Base-by-base conservation (phyloP, 2,113 vertebrate species). In the Aptenodytes forsteri region DNA sequence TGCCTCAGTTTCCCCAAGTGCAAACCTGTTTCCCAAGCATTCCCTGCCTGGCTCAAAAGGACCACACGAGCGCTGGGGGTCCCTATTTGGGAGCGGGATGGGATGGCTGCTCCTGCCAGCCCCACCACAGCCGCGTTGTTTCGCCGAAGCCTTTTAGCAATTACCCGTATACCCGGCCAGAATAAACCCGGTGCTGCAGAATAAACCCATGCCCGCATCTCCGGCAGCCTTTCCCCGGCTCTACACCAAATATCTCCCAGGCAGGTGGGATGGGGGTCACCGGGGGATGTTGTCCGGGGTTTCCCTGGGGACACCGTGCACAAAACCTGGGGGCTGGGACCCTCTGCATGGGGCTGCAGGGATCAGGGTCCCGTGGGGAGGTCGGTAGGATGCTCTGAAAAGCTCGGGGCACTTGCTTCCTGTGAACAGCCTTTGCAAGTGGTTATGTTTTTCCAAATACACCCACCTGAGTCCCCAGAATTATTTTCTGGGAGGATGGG, bases 21-120 rank as follows among this genome's bases (percentile, higher is more conserved):
- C 38, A 82, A 88, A 36, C 21, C 25, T 3, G 2, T 19, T 77
- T 64, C 54, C 64, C 25, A 47, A 47, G 55, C 30, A 2, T 71
- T 46, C 23, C 22, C 52, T 49, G 27, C 38, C 50, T 30, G 26
- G 38, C 19, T 85, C n/a, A 6, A 30, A 64, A 69, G 18, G 25
- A 29, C 26, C 23, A 36, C 34, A 7, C 0, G 3, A 17, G 52
- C 1, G 10, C 0, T 2, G 19, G 10, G 36, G 32, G 5, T 38
- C 18, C 14, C 11, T 36, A 8, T 50, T 11, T 40, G 75, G 78
- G 56, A 76, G 13, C 1, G 2, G 61, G 44, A 34, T 58, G 71
- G 65, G 16, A 40, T 46, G 32, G 55, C 18, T 70, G 46, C 32
- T 69, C 65, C 65, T 79, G 62, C 75, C 80, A 85, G 42, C 69